Evolutionary conservation across 2,888 invertebrate species (phyloP), one percentile per base, ranked within the genome.

Genomic region (Calameuta pallipes): DNA sequence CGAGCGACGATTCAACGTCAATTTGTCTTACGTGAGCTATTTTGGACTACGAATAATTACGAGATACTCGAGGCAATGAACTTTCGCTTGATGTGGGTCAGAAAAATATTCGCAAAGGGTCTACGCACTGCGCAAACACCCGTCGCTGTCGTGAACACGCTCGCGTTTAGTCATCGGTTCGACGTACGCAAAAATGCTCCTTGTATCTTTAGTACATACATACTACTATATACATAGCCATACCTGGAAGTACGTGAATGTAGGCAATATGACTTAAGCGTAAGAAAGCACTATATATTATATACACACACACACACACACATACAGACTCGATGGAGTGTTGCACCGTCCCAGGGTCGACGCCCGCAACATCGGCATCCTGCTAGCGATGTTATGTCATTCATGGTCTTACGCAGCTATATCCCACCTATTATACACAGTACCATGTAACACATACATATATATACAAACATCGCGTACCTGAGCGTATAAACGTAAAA

Each of bases 21-120:
- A 3, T 78, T 69, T 13, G 31, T 68, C 69, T 36, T 56, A 23
- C 41, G 41, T 31, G 69, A 69, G 33, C 30, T 56, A 75, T 6
- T 73, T 11, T 73, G 56, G 68, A 23, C 74, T 36, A 56, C 76
- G 69, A 30, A 41, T 35, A 34, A 76, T 76, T 69, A 69, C 79
- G 76, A 69, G 75, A 73, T 71, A 76, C 73, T 78, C 81, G 81
- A 85, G 89, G 83, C 90, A 90, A 89, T 87, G 90, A 90, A 90
- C 90, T 88, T 89, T 85, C 79, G 83, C 83, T 56, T 82, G 82
- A 90, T 90, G 87, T 90, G 86, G 90, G 90, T 89, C 90, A 90
- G 85, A 90, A 88, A 90, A 89, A 89, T 86, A 88, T 12, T 69
- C 36, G 33, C 71, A 0, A 71, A 71, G 71, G 71, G 71, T 34